Evolutionary conservation across 2,113 vertebrate species (phyloP).

Genomic region (Gila orcuttii): DNA sequence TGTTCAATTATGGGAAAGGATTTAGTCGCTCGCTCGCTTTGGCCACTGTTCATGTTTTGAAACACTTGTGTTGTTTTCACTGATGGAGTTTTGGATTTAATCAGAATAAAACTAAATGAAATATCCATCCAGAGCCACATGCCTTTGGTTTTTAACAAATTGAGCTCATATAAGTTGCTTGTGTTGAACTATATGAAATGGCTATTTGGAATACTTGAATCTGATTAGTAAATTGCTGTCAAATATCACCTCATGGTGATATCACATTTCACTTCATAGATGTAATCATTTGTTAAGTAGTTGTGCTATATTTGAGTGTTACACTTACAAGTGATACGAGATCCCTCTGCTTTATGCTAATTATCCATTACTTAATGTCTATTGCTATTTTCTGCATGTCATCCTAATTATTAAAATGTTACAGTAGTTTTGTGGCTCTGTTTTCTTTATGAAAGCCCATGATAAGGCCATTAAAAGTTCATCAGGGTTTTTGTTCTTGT

Average conservation of each 20-base stretch:
- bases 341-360: background rate
- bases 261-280: background rate
- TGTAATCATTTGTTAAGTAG: no score
- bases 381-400: background rate
- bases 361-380: background rate
- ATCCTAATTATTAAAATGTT: background rate
- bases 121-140: background rate
- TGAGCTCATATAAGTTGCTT: background rate
- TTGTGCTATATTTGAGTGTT: no score
- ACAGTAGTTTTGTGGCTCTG: background rate
- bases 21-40: background rate
- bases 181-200: background rate
- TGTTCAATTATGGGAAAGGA: background rate
- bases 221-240: background rate
- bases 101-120: background rate
- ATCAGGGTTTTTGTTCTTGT: background rate
- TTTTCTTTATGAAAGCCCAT: background rate
- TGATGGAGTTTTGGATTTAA: slow-evolving; percentile 1
- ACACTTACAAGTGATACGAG: no score
- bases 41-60: background rate
- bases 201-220: background rate
- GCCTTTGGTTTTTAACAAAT: background rate
- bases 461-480: background rate
- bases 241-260: background rate
- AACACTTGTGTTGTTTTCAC: slow-evolving; percentile 9